These are phyloP conservation scores for Lottia scabra DNA, from an alignment of 2,888 invertebrate genomes.

Conservation along the genomic window DNA sequence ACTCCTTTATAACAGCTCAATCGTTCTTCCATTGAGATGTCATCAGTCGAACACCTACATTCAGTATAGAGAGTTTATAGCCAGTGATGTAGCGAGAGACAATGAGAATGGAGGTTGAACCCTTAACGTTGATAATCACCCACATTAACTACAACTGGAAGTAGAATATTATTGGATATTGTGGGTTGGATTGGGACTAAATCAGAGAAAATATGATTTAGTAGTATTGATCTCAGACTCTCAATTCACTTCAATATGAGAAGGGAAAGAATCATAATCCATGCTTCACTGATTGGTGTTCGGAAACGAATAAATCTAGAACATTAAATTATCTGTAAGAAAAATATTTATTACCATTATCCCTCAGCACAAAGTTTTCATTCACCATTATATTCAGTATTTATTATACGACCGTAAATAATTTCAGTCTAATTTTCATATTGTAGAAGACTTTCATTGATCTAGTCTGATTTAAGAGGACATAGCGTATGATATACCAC, in stretches of 20 bases:
- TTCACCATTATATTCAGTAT: neutral
- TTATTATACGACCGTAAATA: neutral
- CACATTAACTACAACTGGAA: neutral
- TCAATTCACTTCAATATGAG: too few relatives aligned
- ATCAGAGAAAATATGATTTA: too few relatives aligned
- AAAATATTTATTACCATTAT: too few relatives aligned
- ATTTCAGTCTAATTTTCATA: neutral
- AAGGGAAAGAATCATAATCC: too few relatives aligned
- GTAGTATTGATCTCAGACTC: too few relatives aligned
- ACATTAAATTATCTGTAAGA: too few relatives aligned
- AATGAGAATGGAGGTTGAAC: neutral
- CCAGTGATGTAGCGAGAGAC: too few relatives aligned
- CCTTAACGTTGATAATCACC: neutral
- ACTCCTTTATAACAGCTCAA: neutral
- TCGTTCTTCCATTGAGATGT: conserved; percentile 4
- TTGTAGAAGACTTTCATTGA: too few relatives aligned
- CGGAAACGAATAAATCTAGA: too few relatives aligned
- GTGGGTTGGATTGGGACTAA: neutral
- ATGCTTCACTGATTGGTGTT: too few relatives aligned
- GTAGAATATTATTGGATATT: neutral
- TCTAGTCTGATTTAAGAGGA: too few relatives aligned
- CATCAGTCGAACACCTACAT: neutral
- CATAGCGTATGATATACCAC: too few relatives aligned
- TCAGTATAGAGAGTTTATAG: neutral
- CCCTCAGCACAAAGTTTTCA: neutral